phyloP scores from a whole-genome alignment of 2,888 invertebrate genomes.

The Hymenopus coronatus region DNA sequence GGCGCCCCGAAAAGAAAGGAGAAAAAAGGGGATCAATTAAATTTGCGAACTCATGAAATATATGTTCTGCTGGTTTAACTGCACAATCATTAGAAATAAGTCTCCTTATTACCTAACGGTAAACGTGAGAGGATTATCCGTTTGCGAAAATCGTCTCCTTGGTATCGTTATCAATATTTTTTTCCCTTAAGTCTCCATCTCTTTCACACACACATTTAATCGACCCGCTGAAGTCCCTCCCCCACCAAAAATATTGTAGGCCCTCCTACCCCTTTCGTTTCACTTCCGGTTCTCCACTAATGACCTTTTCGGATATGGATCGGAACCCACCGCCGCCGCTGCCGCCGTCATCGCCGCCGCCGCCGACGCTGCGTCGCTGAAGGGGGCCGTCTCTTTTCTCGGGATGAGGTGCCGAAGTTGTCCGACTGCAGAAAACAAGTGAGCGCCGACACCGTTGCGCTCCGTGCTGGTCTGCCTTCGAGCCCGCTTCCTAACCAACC shows the following conservation, averaged over 20 bases:
- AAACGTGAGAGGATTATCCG: background rate
- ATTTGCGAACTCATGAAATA: conserved; percentile 2
- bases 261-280: conserved; percentile 18
- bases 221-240: conserved; percentile 15
- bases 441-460: background rate
- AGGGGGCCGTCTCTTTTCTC: background rate
- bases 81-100: background rate
- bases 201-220: conserved; percentile 4
- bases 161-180: background rate
- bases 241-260: conserved; percentile 22
- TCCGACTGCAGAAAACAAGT: background rate
- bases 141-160: background rate
- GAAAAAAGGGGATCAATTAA: conserved; percentile 1
- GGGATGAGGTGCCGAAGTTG: background rate
- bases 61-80: background rate
- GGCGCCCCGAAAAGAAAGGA: background rate
- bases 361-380: background rate
- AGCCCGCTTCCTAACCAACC: background rate
- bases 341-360: background rate
- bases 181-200: background rate
- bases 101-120: background rate
- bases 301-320: conserved; percentile 30
- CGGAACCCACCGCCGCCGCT: conserved; percentile 4
- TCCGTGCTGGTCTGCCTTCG: background rate
- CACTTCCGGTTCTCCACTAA: conserved; percentile 23